phyloP scores from a whole-genome alignment of 1,140 invertebrate genomes.

The Drosophila ironensis region DNA sequence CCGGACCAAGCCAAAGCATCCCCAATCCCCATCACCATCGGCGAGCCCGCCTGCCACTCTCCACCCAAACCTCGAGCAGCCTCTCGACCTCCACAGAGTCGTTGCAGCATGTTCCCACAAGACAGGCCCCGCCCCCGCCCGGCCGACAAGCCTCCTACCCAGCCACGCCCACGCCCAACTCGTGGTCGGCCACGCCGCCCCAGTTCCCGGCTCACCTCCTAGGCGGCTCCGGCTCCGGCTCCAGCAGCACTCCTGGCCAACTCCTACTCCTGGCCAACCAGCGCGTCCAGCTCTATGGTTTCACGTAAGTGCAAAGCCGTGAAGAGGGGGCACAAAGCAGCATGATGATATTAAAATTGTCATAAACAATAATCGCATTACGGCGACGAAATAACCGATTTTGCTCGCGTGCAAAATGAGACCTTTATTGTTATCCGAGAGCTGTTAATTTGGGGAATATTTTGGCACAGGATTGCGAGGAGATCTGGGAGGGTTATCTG shows the following conservation, averaged over 20 bases:
- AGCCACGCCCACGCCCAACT: conserved; percentile 58
- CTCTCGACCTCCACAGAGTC: conserved; percentile 52
- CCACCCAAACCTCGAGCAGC: conserved; percentile 20
- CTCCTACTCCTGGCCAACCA: conserved; percentile 40
- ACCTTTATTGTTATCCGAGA: conserved; percentile 26
- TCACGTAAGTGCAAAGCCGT: conserved; percentile 74
- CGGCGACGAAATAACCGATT: conserved; percentile 1
- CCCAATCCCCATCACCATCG: conserved; percentile 5
- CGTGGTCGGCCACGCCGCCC: conserved; percentile 61
- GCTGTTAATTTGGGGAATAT: background rate
- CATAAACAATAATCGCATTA: background rate
- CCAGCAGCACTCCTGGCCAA: conserved; percentile 49
- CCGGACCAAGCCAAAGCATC: conserved; percentile 7
- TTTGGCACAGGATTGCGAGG: too few species aligned
- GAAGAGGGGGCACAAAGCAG: too few species aligned
- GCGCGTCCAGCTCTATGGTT: conserved; percentile 51
- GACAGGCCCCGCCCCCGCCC: background rate
- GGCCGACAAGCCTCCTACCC: conserved; percentile 56
- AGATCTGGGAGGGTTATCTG: too few species aligned
- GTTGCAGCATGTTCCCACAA: conserved; percentile 26
- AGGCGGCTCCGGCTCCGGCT: conserved; percentile 33
- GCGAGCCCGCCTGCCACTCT: conserved; percentile 23
- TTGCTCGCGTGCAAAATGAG: conserved; percentile 54
- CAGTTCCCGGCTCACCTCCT: conserved; percentile 37
- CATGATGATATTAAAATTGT: background rate